Evolutionary conservation across 2,888 invertebrate species (phyloP).

Genomic region (Cremastinae sp.): DNA sequence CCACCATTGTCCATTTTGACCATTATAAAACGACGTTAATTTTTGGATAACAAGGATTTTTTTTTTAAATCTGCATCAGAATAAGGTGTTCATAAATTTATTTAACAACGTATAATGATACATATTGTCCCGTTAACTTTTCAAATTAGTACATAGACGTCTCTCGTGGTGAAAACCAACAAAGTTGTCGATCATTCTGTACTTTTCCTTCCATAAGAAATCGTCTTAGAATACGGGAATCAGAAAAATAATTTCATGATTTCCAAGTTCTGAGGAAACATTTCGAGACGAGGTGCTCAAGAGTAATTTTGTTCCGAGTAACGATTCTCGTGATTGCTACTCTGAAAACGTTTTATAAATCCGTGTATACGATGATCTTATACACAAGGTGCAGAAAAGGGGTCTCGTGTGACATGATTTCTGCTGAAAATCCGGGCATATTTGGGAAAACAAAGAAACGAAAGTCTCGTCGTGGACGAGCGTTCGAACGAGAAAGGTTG

Average conservation of each 20-base stretch:
- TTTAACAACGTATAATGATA: not conserved
- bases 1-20: too few relatives aligned
- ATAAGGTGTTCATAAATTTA: not conserved
- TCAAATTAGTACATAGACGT: not conserved
- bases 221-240: not conserved
- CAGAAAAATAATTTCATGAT: not conserved
- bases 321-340: too few relatives aligned
- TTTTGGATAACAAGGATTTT: too few relatives aligned
- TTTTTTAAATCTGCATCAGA: too few relatives aligned
- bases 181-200: not conserved
- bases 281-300: too few relatives aligned
- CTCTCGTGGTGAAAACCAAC: not conserved
- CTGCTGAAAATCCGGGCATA: not conserved
- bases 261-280: too few relatives aligned
- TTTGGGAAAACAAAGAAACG: not conserved
- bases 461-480: not conserved
- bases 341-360: too few relatives aligned
- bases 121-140: not conserved
- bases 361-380: too few relatives aligned
- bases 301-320: too few relatives aligned
- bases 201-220: not conserved
- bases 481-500: not conserved
- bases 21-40: too few relatives aligned
- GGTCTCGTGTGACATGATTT: too few relatives aligned
- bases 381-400: too few relatives aligned